phyloP scores from a whole-genome alignment of 1,140 invertebrate species.

The Belonocnema kinseyi region DNA sequence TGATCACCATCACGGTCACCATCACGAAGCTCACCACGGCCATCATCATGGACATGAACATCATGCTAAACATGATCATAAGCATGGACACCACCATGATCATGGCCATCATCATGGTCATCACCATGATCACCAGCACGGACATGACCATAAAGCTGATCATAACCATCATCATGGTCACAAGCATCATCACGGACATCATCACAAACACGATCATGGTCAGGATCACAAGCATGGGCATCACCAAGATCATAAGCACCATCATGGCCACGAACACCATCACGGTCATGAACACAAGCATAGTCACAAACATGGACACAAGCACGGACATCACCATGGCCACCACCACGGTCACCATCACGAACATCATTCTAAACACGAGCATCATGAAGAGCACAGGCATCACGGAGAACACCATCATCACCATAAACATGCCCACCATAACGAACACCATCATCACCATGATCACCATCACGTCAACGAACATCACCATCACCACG shows the following conservation, averaged over 20 bases:
- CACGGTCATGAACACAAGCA: conserved; percentile 64
- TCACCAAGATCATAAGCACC: conserved; percentile 65
- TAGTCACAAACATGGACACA: conserved; percentile 62
- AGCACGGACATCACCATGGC: conserved; percentile 61
- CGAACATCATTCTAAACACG: conserved; percentile 53
- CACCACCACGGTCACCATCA: conserved; percentile 41
- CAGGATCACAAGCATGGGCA: conserved; percentile 67
- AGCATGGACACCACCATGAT: too few species aligned
- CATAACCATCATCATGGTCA: conserved; percentile 60
- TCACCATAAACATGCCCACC: conserved; percentile 58
- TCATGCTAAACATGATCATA: conserved; percentile 41
- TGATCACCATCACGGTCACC: conserved; percentile 50
- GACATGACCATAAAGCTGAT: conserved; percentile 51
- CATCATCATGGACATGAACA: conserved; percentile 54
- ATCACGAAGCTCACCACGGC: conserved; percentile 48
- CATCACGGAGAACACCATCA: conserved; percentile 56
- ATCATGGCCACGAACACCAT: conserved; percentile 62
- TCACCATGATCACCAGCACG: conserved; percentile 55
- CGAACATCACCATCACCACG: conserved; percentile 64
- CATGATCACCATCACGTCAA: conserved; percentile 61
- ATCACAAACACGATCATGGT: conserved; percentile 59
- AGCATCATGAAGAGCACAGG: conserved; percentile 55
- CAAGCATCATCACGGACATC: conserved; percentile 58
- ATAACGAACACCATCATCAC: conserved; percentile 60
- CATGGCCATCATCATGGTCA: conserved; percentile 49